A percentile compares a stretch with the other conserved stretches of the same genome.
phyloP scores from a whole-genome alignment of 2,797 vertebrate genomes.

The Chaenodraco wilsoni region DNA sequence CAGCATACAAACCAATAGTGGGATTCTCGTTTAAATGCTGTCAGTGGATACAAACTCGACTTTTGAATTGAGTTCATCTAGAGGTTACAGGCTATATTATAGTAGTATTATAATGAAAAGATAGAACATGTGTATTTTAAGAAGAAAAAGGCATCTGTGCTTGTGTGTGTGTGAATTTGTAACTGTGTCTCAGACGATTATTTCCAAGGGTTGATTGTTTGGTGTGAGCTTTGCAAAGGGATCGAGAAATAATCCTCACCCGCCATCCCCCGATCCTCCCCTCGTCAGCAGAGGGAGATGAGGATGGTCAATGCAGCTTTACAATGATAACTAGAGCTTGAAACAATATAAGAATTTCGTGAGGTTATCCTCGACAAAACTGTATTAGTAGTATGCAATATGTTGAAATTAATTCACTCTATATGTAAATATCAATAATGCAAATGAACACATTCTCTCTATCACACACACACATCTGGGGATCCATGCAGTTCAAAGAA shows the following conservation, averaged over 20 bases:
- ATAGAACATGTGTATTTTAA: background rate
- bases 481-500: slow-evolving; percentile 5
- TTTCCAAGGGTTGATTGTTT: slow-evolving; percentile 82
- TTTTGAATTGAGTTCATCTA: background rate
- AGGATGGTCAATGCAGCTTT: slow-evolving; percentile 33
- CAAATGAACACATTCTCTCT: background rate
- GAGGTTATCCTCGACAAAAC: background rate
- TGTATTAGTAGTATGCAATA: background rate
- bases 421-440: background rate
- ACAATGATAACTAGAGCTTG: background rate
- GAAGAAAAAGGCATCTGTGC: no score
- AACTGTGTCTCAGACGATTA: slow-evolving; percentile 72
- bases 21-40: background rate
- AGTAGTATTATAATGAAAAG: no score
- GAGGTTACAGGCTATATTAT: background rate
- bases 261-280: slow-evolving; percentile 31
- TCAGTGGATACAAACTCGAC: background rate
- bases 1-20: background rate
- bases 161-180: slow-evolving; percentile 45
- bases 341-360: background rate
- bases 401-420: background rate
- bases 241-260: slow-evolving; percentile 80
- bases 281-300: slow-evolving; percentile 44
- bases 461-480: slow-evolving; percentile 1
- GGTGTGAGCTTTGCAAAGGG: slow-evolving; percentile 81